These are phyloP conservation scores for Thereva nobilitata DNA, from an alignment of 2,888 invertebrate species.

Conservation along the genomic window DNA sequence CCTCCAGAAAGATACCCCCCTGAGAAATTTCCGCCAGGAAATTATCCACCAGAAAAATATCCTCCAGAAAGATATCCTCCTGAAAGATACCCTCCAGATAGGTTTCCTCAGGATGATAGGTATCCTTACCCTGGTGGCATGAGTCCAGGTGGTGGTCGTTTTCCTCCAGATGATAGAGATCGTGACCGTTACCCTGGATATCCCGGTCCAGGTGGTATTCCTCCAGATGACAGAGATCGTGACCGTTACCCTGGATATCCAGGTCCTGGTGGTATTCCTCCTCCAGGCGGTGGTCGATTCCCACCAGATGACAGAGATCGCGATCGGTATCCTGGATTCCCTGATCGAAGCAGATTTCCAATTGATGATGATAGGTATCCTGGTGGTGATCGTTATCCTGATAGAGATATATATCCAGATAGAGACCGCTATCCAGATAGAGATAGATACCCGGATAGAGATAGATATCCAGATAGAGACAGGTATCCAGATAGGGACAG, in stretches of 20 bases:
- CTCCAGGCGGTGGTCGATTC: conserved; percentile 17
- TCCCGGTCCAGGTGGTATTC: conserved; percentile 39
- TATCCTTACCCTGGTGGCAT: conserved; percentile 59
- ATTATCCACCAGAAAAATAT: conserved; percentile 55
- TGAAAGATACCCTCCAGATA: conserved; percentile 45
- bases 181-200: conserved; percentile 44
- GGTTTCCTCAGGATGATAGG: conserved; percentile 47
- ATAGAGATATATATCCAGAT: background rate
- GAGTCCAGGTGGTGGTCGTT: conserved; percentile 58
- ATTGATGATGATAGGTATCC: conserved; percentile 20
- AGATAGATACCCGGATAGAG: conserved; percentile 12
- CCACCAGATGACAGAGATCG: conserved; percentile 29
- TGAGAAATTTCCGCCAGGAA: conserved; percentile 52
- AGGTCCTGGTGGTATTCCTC: conserved; percentile 38
- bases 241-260: conserved; percentile 44
- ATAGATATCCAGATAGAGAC: conserved; percentile 16
- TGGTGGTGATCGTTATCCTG: conserved; percentile 2
- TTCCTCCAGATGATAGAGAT: conserved; percentile 58
- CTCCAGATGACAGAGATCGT: conserved; percentile 26
- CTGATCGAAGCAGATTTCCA: conserved; percentile 50
- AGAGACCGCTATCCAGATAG: background rate
- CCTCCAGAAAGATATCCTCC: conserved; percentile 47
- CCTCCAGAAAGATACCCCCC: conserved; percentile 57
- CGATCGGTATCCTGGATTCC: conserved; percentile 29
- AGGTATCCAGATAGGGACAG: conserved; percentile 25